Evolutionary conservation across 2,888 invertebrate species (phyloP).

Genomic region (Choreutis nemorana): DNA sequence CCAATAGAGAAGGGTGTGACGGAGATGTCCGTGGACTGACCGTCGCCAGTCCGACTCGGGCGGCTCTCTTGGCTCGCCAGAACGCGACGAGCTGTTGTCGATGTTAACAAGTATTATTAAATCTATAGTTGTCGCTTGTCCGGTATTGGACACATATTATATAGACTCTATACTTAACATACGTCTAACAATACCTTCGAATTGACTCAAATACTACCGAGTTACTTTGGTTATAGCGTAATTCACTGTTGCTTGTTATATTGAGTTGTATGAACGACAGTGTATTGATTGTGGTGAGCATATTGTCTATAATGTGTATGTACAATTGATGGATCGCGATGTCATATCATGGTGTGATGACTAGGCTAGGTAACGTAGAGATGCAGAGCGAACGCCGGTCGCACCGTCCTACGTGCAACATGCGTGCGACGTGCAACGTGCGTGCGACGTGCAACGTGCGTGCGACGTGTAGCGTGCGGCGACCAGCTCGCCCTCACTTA

Average conservation of each 20-base stretch:
- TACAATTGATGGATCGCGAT: conserved; percentile 26
- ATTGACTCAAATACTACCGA: no score
- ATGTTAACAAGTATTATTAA: no score
- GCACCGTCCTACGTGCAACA: conserved; percentile 2
- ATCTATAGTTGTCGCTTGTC: no score
- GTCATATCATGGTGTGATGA: conserved; percentile 57
- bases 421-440: background rate
- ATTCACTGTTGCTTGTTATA: conserved; percentile 14
- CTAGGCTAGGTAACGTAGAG: conserved; percentile 15
- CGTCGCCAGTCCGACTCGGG: no score
- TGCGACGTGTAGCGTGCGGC: conserved; percentile 5
- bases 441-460: background rate
- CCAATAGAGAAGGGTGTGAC: no score
- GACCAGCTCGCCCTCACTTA: conserved; percentile 9
- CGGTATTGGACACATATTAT: no score
- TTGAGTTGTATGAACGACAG: background rate
- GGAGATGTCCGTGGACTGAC: no score
- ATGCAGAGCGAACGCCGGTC: conserved; percentile 9
- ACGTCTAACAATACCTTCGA: no score
- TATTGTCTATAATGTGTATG: conserved; percentile 12
- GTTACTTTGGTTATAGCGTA: no score
- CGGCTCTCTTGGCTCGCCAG: no score
- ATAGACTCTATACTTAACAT: no score
- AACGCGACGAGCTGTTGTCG: no score
- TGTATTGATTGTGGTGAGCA: conserved; percentile 5